These are phyloP conservation scores for Drosophila bipectinata DNA, from an alignment of 1,140 invertebrate species.

Conservation along the genomic window DNA sequence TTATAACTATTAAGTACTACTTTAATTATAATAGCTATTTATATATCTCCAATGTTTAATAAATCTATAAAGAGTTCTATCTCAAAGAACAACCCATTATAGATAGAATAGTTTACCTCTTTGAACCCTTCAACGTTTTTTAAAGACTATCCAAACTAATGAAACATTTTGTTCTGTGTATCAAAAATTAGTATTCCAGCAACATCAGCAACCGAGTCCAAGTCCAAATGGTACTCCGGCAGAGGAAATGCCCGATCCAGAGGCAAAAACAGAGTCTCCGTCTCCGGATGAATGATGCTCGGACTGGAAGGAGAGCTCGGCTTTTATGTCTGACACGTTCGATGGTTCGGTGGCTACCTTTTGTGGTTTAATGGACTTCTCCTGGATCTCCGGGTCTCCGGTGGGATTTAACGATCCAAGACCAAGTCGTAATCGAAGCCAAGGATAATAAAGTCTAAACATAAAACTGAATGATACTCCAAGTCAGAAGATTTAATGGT, in stretches of 20 bases:
- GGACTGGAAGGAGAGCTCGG: constrained; percentile 9
- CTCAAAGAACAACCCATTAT: no score
- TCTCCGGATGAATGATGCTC: constrained; percentile 52
- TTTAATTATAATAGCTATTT: no score
- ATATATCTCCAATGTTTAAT: no score
- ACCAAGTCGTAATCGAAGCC: constrained; percentile 20
- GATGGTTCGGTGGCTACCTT: constrained; percentile 13
- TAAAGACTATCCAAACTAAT: no score
- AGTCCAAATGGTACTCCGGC: constrained; percentile 4
- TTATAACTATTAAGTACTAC: no score
- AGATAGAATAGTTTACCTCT: no score
- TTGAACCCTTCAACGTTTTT: no score
- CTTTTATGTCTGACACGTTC: constrained; percentile 72
- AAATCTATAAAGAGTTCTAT: no score
- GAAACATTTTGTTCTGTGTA: neutral
- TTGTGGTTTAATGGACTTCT: constrained; percentile 27
- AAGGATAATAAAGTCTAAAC: constrained; percentile 36
- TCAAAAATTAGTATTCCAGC: constrained; percentile 62
- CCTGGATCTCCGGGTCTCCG: neutral
- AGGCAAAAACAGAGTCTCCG: constrained; percentile 1
- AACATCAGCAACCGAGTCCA: constrained; percentile 18
- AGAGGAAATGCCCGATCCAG: constrained; percentile 17
- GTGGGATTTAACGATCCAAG: constrained; percentile 23
- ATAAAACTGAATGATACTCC: constrained; percentile 10
- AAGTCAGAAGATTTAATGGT: constrained; percentile 9